Base-by-base conservation (phyloP, 1,140 invertebrate genomes). In the Ooceraea biroi region DNA sequence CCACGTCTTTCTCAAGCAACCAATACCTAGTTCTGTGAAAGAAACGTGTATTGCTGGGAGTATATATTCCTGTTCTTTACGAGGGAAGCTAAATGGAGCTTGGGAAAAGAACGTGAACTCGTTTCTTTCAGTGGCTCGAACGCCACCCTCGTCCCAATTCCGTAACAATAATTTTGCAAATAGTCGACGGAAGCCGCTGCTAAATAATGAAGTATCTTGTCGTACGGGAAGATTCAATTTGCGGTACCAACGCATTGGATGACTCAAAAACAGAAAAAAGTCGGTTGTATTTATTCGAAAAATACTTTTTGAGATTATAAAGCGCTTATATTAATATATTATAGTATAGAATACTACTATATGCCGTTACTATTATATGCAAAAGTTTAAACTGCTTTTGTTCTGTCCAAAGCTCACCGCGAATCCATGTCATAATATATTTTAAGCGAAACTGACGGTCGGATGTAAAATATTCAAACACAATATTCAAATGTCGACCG, bases 121-220 rank as follows among this genome's bases (percentile, higher is more conserved):
- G 86, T 88, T 89, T 90, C 86, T 86, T 63, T 72, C 52, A 52
- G 41, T 77, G 50, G 71, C 84, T 83, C 85, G 69, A 82, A 88
- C 74, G 55, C 74, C 77, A 82, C 76, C 52, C 83, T 86, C 89
- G 85, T 78, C 88, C 88, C 90, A 90, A 92, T 92, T 89, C 88
- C 89, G 84, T 90, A 91, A 92, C 88, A 90, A 92, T 92, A 93
- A 93, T 92, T 92, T 91, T 92, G 87, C 89, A 91, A 92, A 92
- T 90, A 89, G 90, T 88, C 88, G 82, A 84, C 85, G 88, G 85
- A 91, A 91, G 85, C 86, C 87, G 86, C 85, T 85, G 84, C 82
- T 92, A 91, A 93, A 92, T 92, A 93, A 93, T 92, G 88, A 92
- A 93, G 82, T 57, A 89, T 63, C 85, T 57, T 86, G 89, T 89